phyloP scores from a whole-genome alignment of 2,888 invertebrate genomes.

The Tetramorium bicarinatum region DNA sequence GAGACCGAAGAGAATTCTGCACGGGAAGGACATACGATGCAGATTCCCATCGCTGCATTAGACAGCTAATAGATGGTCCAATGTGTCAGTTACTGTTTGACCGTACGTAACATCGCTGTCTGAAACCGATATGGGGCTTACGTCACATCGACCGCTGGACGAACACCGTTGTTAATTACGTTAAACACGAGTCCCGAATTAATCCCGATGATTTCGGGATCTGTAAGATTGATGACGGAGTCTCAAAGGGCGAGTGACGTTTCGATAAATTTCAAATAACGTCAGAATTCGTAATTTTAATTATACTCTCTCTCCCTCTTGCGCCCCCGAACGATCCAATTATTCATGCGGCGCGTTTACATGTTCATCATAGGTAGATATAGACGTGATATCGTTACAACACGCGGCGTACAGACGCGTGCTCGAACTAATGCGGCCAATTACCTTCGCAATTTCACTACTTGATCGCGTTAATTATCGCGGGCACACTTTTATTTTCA shows the following conservation, averaged over 20 bases:
- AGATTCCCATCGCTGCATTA: constrained; percentile 27
- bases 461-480: constrained; percentile 18
- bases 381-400: constrained; percentile 15
- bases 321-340: not conserved
- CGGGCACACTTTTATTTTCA: constrained; percentile 43
- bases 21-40: constrained; percentile 13
- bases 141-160: not conserved
- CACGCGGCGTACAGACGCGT: not conserved
- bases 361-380: not conserved
- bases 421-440: constrained; percentile 34
- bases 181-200: not conserved
- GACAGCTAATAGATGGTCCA: constrained; percentile 19
- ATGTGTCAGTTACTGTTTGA: constrained; percentile 32
- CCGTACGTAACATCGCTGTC: constrained; percentile 17
- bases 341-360: not conserved
- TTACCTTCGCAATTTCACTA: constrained; percentile 38
- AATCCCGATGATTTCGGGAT: not conserved
- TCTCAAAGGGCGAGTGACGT: not conserved
- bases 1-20: not conserved
- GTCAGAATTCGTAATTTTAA: constrained; percentile 11
- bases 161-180: constrained; percentile 3
- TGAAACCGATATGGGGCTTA: constrained; percentile 1
- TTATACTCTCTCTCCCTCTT: not conserved
- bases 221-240: not conserved
- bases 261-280: constrained; percentile 2